Percentiles rank a stretch among this genome's conserved stretches.
These are phyloP conservation scores for Kuschelorhynchus macadamiae DNA, from an alignment of 2,888 invertebrate genomes.

Conservation along the genomic window DNA sequence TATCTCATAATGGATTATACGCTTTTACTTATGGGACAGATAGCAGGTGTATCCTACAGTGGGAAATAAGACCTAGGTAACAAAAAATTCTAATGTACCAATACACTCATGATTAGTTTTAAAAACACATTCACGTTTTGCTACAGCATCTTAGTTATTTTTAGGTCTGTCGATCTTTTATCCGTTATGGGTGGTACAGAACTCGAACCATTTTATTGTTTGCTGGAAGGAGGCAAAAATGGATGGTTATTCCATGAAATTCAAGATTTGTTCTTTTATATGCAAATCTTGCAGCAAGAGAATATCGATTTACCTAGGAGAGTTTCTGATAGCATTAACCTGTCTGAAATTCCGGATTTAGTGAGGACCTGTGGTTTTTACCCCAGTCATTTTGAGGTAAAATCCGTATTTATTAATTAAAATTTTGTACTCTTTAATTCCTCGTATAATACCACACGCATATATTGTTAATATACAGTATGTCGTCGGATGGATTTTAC, in stretches of 20 bases:
- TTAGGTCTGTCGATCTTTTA: constrained; percentile 68
- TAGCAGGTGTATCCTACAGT: constrained; percentile 72
- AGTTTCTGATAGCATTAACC: constrained; percentile 74
- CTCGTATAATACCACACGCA: too few species aligned
- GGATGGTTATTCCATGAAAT: constrained; percentile 82
- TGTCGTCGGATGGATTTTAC: too few species aligned
- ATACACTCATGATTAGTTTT: background rate
- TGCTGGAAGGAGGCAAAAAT: constrained; percentile 79
- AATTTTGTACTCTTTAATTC: too few species aligned
- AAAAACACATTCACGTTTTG: background rate
- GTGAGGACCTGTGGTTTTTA: constrained; percentile 84
- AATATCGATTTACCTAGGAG: constrained; percentile 75
- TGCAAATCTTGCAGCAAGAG: constrained; percentile 81
- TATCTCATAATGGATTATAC: constrained; percentile 69
- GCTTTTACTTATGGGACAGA: constrained; percentile 72
- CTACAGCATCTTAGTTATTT: too few species aligned
- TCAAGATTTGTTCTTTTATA: constrained; percentile 82
- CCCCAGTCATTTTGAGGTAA: constrained; percentile 81
- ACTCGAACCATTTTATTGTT: constrained; percentile 78
- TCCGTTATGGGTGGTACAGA: constrained; percentile 72
- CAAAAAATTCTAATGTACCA: constrained; percentile 44
- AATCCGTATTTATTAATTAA: too few species aligned
- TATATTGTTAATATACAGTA: too few species aligned
- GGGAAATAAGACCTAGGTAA: constrained; percentile 73
- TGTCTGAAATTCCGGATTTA: constrained; percentile 79